Evolutionary conservation across 1,140 invertebrate genomes (phyloP), one percentile per base, ranked within the genome.

Genomic region (Meloidogyne exigua): DNA sequence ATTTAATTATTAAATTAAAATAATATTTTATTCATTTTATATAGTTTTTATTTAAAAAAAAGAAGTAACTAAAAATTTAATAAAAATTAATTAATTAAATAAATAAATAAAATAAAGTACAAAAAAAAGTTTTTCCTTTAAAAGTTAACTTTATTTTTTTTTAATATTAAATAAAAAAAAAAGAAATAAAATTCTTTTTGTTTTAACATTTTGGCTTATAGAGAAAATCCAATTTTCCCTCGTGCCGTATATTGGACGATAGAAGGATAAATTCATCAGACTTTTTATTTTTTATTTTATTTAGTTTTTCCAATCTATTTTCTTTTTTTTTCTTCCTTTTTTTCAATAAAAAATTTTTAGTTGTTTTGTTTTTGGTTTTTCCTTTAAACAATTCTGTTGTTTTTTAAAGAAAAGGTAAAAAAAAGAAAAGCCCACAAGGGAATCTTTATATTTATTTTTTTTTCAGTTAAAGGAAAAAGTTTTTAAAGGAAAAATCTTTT

Each of bases 211-310:
- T 57, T 57, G 49, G 49, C 49, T n/a, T 57, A n/a, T 5, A 57
- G 49, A 57, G 49, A 57, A 57, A 57, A 57, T 57, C 49, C 49
- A 57, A 57, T 57, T 57, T 57, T 57, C 49, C n/a, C 49, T n/a
- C 49, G 49, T 57, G 49, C 49, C 49, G 9, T n/a, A 57, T n/a
- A 57, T 15, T 32, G 28, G 28, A 32, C 28, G 28, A 3, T 32
- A 32, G 28, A 32, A 7, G 28, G 0, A 39, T 57, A 57, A 57
- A 57, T 21, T 57, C 49, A 57, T 57, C 49, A n/a, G 49, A 57
- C 18, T 57, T 57, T 57, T 57, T n/a, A n/a, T n/a, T 7, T 57
- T 57, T 21, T n/a, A 57, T 57, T 21, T 57, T 57, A n/a, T 49
- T 15, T 18, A 49, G 3, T 15, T 18, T 18, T 49, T 15, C 15